Evolutionary conservation across 2,888 invertebrate species (phyloP), one percentile per base, ranked within the genome.

Genomic region (Troglohyphantes excavatus): DNA sequence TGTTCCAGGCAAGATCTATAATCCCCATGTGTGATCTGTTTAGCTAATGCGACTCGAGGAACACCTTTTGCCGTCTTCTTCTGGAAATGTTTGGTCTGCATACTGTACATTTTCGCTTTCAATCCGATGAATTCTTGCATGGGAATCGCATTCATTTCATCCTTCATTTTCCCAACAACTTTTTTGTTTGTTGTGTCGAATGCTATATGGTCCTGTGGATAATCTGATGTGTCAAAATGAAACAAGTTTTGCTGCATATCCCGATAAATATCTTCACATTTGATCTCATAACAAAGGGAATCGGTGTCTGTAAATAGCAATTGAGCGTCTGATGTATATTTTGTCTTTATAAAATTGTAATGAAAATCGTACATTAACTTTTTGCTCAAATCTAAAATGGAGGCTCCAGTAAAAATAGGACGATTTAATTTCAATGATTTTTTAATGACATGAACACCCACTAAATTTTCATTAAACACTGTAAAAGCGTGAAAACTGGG

Each of bases 221-320:
- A 93, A 67, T 93, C 92, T 61, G 91, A 91, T 0, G 92, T 92
- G 79, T 92, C 92, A 68, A 91, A 92, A 7, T 83, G 11, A 11
- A 29, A 3, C 0, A 27, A 33, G 11, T 87, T 26, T 70, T 26
- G 13, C 53, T 59, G 19, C 75, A 92, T 90, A 84, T 93, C 92
- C 79, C 89, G 29, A 86, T 92, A 92, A 23, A 92, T n/a, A 76
- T 90, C 85, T 0, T 43, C 5, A 11, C 67, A 81, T 65, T 79
- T 23, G 9, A 93, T 91, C n/a, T 92, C 90, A 87, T 92, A 92
- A 13, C 91, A 87, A 6, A 92, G 85, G 63, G 89, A 90, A 79
- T 93, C 92, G 0, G 93, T 93, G 90, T 93, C 93, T 7, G 92
- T 92, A 87, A 92, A 93, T 17, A 91, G 81, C 17, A 93, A 61